phyloP scores from a whole-genome alignment of 2,888 invertebrate genomes.

The Exephanes ischioxanthus region DNA sequence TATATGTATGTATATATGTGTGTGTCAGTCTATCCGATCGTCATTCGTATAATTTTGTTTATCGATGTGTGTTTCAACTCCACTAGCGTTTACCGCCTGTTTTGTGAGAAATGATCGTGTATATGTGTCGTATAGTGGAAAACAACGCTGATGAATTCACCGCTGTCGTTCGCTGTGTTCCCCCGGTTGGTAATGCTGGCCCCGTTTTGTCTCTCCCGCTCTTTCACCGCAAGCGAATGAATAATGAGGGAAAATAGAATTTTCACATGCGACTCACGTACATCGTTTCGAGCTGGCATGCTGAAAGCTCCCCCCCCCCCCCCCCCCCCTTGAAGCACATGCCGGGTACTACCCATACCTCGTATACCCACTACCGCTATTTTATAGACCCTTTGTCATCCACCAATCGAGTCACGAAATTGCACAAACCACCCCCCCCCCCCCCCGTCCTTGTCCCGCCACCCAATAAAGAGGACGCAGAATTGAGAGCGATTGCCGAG shows the following conservation, averaged over 20 bases:
- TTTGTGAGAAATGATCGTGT: constrained; percentile 46
- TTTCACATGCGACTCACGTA: constrained; percentile 69
- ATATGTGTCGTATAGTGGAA: constrained; percentile 61
- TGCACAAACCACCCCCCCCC: constrained; percentile 41
- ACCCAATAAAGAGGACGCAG: constrained; percentile 53
- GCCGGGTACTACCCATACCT: constrained; percentile 64
- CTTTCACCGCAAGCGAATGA: constrained; percentile 68
- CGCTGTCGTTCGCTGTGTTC: constrained; percentile 57
- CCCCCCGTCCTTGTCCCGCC: not conserved
- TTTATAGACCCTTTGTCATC: constrained; percentile 68
- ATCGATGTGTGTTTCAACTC: constrained; percentile 36
- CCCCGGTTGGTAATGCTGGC: constrained; percentile 58
- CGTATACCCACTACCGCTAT: constrained; percentile 39
- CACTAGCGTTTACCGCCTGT: constrained; percentile 38
- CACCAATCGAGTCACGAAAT: constrained; percentile 68
- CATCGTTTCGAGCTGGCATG: constrained; percentile 68
- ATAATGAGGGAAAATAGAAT: constrained; percentile 69
- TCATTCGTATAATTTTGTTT: constrained; percentile 21
- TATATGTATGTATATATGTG: constrained; percentile 38
- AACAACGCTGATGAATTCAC: constrained; percentile 65
- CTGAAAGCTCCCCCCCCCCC: constrained; percentile 65
- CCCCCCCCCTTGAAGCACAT: constrained; percentile 32
- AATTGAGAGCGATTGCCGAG: constrained; percentile 59
- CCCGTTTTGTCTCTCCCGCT: constrained; percentile 57
- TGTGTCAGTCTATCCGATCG: constrained; percentile 7